Evolutionary conservation across 2,113 vertebrate genomes (phyloP).

Genomic region (Oreotrochilus melanogaster): DNA sequence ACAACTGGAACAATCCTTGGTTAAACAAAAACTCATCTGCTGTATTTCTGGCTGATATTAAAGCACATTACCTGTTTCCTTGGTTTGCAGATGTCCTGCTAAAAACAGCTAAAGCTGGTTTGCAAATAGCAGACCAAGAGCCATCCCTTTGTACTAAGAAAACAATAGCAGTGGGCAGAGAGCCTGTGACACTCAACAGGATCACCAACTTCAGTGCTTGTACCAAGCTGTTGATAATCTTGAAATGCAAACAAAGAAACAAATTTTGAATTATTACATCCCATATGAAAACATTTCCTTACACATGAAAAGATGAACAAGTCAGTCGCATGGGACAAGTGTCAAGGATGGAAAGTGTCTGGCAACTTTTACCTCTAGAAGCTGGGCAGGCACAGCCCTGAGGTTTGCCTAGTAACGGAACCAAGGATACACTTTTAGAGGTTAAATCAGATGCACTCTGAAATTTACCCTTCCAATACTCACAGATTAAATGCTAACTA

Average conservation of each 20-base stretch:
- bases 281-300: not conserved
- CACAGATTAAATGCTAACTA: constrained; percentile 64
- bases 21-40: not conserved
- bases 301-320: not conserved
- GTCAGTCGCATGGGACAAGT: not conserved
- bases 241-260: not conserved
- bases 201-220: fast-evolving
- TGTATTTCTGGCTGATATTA: not conserved
- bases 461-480: not conserved
- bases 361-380: not conserved
- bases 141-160: not conserved
- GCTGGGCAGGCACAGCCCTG: not conserved
- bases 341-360: not conserved
- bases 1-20: not conserved
- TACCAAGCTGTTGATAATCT: not conserved
- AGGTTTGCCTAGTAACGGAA: not conserved
- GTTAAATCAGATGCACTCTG: not conserved
- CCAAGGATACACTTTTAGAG: not conserved
- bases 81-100: not conserved
- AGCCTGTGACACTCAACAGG: not conserved
- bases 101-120: not conserved
- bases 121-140: not conserved
- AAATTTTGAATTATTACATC: not conserved
- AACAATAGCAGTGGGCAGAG: not conserved
- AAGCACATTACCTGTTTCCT: not conserved